A percentile compares a stretch with the other conserved stretches of the same genome.
These are phyloP conservation scores for Abscondita cerata DNA, from an alignment of 2,888 invertebrate species.

Conservation along the genomic window DNA sequence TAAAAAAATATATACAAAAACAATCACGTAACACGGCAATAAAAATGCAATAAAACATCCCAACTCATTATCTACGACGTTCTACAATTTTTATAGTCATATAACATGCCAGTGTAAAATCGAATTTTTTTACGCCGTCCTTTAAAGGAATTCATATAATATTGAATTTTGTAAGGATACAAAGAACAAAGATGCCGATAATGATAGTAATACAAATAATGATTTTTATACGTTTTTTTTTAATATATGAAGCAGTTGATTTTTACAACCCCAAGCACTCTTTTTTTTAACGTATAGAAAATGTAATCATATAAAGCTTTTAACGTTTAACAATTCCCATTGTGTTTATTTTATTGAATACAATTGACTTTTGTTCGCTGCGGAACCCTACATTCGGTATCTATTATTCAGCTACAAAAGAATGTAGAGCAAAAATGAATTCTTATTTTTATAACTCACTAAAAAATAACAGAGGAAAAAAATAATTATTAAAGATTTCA, in stretches of 20 bases:
- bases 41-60: slow-evolving; percentile 27
- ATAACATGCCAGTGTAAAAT: slow-evolving; percentile 25
- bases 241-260: not conserved
- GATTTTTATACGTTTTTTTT: not conserved
- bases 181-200: not conserved
- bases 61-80: slow-evolving; percentile 26
- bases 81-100: slow-evolving; percentile 24
- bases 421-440: slow-evolving; percentile 2
- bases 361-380: slow-evolving; percentile 27
- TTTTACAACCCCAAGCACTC: slow-evolving; percentile 20
- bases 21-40: slow-evolving; percentile 25
- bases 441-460: slow-evolving; percentile 17
- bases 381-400: slow-evolving; percentile 10
- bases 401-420: slow-evolving; percentile 19
- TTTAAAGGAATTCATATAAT: slow-evolving; percentile 2
- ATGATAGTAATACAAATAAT: not conserved
- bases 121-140: slow-evolving; percentile 16
- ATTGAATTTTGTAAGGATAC: not conserved
- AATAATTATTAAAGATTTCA: not conserved
- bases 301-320: slow-evolving; percentile 27
- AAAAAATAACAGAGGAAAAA: slow-evolving; percentile 2
- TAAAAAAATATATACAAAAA: not conserved
- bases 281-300: slow-evolving; percentile 21
- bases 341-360: slow-evolving; percentile 32
- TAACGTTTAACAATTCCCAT: slow-evolving; percentile 27